A percentile compares a stretch with the other conserved stretches of the same genome.
Conservation (phyloP, 2,888 invertebrate species). For the Rosalia funebris region DNA sequence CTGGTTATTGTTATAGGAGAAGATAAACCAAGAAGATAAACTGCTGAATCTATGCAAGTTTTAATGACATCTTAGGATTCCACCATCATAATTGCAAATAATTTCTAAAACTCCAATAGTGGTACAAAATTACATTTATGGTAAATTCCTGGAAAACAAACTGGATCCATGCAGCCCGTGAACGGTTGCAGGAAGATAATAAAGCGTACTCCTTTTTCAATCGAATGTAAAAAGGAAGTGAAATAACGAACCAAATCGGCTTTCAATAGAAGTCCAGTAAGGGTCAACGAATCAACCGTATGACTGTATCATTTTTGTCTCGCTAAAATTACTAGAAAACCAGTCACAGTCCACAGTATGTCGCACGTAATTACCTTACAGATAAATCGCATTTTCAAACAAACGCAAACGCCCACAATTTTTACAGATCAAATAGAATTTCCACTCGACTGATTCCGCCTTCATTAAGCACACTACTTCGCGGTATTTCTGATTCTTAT, state of each 20-base stretch:
- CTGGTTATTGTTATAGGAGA: too few species aligned
- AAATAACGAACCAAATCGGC: background rate
- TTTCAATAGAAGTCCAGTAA: background rate
- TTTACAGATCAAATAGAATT: constrained; percentile 35
- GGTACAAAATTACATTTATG: too few species aligned
- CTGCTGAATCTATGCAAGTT: too few species aligned
- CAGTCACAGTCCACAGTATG: too few species aligned
- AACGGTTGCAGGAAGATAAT: background rate
- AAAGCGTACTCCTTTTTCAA: background rate
- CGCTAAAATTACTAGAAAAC: too few species aligned
- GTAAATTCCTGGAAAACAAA: background rate
- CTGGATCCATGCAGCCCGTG: background rate
- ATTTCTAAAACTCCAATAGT: too few species aligned
- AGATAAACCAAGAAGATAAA: too few species aligned
- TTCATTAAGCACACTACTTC: constrained; percentile 21
- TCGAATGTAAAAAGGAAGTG: background rate
- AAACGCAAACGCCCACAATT: constrained; percentile 38
- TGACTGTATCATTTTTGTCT: too few species aligned
- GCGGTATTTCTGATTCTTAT: constrained; percentile 5
- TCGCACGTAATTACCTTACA: background rate
- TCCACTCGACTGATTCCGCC: constrained; percentile 36
- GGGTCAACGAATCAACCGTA: background rate
- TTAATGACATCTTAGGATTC: too few species aligned
- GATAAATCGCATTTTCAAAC: constrained; percentile 34
- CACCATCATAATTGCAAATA: too few species aligned